Conservation (phyloP, 2,888 invertebrate species). For the Neuroscelio doddi region DNA sequence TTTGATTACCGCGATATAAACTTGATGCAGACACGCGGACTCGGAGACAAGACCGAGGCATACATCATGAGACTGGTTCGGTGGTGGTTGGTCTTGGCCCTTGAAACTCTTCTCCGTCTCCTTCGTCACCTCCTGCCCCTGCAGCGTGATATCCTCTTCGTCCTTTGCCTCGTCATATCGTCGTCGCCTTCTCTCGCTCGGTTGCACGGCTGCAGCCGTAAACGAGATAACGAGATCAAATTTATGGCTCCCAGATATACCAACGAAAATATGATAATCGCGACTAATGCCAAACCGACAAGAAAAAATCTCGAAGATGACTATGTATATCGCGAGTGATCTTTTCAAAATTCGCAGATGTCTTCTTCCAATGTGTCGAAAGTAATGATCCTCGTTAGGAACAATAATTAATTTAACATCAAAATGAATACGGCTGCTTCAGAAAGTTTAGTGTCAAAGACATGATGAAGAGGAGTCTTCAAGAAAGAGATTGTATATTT, state of each 20-base stretch:
- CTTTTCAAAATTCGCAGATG: slow-evolving; percentile 39
- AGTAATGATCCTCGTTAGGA: slow-evolving; percentile 34
- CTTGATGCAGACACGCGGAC: slow-evolving; percentile 67
- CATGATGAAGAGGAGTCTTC: no score
- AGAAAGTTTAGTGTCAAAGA: no score
- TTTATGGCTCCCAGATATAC: slow-evolving; percentile 69
- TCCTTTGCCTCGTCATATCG: slow-evolving; percentile 44
- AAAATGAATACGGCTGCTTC: slow-evolving; percentile 33
- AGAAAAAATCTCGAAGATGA: slow-evolving; percentile 48
- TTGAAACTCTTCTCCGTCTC: slow-evolving; percentile 38
- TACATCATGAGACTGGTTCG: slow-evolving; percentile 68
- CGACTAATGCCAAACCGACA: slow-evolving; percentile 65
- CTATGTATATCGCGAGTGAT: slow-evolving; percentile 39
- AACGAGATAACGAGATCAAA: slow-evolving; percentile 73
- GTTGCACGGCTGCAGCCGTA: slow-evolving; percentile 60
- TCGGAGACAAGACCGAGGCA: slow-evolving; percentile 68
- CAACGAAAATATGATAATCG: slow-evolving; percentile 70
- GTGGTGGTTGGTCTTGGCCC: slow-evolving; percentile 54
- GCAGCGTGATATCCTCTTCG: slow-evolving; percentile 44
- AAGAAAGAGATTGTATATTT: slow-evolving; percentile 39
- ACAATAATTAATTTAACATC: slow-evolving; percentile 41
- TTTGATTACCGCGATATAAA: slow-evolving; percentile 72
- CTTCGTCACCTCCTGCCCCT: slow-evolving; percentile 48
- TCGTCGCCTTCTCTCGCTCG: slow-evolving; percentile 52
- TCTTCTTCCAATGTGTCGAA: slow-evolving; percentile 42